These are phyloP conservation scores for Pangasius djambal DNA, from an alignment of 2,797 vertebrate genomes.

Conservation along the genomic window DNA sequence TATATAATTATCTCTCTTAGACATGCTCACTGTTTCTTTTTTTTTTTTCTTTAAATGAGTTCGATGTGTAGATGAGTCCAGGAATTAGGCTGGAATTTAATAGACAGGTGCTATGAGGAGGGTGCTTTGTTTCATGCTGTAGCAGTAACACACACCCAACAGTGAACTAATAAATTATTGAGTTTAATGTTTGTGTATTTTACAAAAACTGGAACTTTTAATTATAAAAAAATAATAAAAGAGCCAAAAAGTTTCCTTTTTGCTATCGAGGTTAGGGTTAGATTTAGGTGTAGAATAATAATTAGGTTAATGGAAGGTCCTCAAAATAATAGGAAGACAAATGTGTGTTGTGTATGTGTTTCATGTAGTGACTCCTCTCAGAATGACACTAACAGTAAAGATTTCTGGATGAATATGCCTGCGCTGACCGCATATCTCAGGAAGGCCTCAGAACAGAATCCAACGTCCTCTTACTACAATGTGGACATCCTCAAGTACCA, in stretches of 20 bases:
- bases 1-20: not conserved
- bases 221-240: not conserved
- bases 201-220: not conserved
- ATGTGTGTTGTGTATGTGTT: conserved; percentile 42
- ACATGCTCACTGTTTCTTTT: not conserved
- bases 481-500: conserved; percentile 97
- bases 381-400: conserved; percentile 87
- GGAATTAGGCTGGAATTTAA: not conserved
- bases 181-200: not conserved
- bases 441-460: conserved; percentile 94
- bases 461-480: conserved; percentile 93
- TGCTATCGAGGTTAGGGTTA: not conserved
- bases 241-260: not conserved
- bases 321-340: not conserved
- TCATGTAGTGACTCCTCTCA: conserved; percentile 88
- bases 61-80: not conserved
- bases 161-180: not conserved
- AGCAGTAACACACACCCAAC: conserved; percentile 54
- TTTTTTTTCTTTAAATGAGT: not conserved
- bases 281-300: not conserved
- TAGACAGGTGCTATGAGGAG: not conserved
- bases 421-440: conserved; percentile 95
- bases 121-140: not conserved
- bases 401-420: conserved; percentile 99
- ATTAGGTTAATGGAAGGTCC: not conserved